phyloP scores from a whole-genome alignment of 23 tunicate species.

The Diplosoma virens region DNA sequence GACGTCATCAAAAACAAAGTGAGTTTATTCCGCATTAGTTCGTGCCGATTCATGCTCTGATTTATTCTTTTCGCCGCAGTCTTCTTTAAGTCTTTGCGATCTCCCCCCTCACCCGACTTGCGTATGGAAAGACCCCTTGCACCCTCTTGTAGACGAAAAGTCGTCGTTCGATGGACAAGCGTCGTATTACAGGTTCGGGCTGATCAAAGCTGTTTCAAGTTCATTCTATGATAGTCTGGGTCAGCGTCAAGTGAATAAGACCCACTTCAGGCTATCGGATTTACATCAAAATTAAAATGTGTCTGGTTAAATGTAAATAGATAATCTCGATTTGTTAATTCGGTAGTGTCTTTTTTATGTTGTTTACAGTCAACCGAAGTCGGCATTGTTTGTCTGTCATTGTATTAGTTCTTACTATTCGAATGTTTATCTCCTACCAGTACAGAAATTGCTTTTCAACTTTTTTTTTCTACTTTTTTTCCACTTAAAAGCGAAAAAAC shows the following conservation, averaged over 20 bases:
- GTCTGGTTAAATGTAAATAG: too few species aligned
- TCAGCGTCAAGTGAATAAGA: background rate
- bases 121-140: constrained; percentile 35
- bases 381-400: too few species aligned
- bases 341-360: too few species aligned
- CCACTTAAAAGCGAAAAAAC: too few species aligned
- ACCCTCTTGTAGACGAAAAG: background rate
- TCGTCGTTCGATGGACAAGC: background rate
- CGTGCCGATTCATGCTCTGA: background rate
- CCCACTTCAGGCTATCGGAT: too few species aligned
- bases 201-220: background rate
- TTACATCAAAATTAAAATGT: too few species aligned
- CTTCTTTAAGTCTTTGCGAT: background rate
- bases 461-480: too few species aligned
- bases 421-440: too few species aligned
- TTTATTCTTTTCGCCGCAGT: background rate
- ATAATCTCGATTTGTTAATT: too few species aligned
- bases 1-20: constrained; percentile 5
- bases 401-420: too few species aligned
- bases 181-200: constrained; percentile 19
- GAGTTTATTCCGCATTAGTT: background rate
- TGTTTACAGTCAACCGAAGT: too few species aligned
- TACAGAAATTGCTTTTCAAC: too few species aligned
- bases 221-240: background rate
- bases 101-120: constrained; percentile 20